Base-by-base conservation (phyloP, 1,140 invertebrate species). In the Papilio polyxenes region DNA sequence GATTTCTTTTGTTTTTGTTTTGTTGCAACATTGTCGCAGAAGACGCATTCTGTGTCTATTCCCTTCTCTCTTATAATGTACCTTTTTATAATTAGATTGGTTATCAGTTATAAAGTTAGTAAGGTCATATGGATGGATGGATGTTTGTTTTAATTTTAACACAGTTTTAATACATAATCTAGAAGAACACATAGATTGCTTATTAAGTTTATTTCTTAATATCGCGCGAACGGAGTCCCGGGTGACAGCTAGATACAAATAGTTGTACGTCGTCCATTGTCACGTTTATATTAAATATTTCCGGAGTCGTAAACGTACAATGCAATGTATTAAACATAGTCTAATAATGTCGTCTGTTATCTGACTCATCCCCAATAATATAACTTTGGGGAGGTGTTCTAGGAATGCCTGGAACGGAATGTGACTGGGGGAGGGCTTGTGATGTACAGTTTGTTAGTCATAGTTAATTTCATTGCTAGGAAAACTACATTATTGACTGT, bases 361-460 rank as follows among this genome's bases (percentile, higher is more conserved):
- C 65, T 72, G 65, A 72, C 23, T 72, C 65, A 72, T 72, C 31
- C 31, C 65, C 13, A 15, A 11, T 72, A 11, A 23, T 13, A 2
- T 31, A 40, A 37, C 65, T 72, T 72, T 72, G 1, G 65, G 65
- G 31, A 72, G 65, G 8, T 15, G 31, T 72, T 72, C 65, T 40
- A 37, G 65, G 65, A 72, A 72, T n/a, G n/a, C 6, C 59, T 72
- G 31, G 65, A 72, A 72, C 65, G 31, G 65, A 31, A 72, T 72
- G 65, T 72, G 65, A 72, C 31, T 72, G 17, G 65, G 65, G 65
- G 65, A 31, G 65, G 65, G 65, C 3, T 65, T 6, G 31, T 37
- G 3, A 37, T 72, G 65, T 15, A 6, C 20, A 31, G 62, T 1
- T 23, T 62, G 20, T 65, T 69, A 72, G 65, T 72, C 65, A 72